A percentile compares a stretch with the other conserved stretches of the same genome.
Conservation (phyloP, 2,888 invertebrate species). For the Glaucopsyche alexis region DNA sequence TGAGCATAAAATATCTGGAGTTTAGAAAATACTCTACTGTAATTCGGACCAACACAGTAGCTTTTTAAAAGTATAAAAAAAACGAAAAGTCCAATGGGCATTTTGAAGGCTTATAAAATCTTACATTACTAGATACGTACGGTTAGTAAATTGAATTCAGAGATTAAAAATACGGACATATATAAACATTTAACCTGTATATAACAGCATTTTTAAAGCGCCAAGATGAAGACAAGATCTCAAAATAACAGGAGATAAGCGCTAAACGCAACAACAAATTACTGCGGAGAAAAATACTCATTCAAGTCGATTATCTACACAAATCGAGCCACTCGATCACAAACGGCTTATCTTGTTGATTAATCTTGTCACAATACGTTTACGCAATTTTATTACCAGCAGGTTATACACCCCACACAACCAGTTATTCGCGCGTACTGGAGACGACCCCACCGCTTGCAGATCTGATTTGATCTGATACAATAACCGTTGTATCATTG, state of each 20-base stretch:
- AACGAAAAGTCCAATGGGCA: no score
- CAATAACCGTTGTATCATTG: no score
- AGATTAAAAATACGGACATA: neutral
- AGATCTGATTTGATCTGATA: constrained; percentile 8
- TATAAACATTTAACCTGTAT: neutral
- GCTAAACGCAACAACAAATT: constrained; percentile 23
- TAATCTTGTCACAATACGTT: constrained; percentile 41
- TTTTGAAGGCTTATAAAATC: no score
- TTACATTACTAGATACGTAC: no score
- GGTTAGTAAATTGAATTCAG: neutral
- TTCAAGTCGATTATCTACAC: constrained; percentile 19
- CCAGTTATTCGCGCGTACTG: constrained; percentile 7
- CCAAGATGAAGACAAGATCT: constrained; percentile 9
- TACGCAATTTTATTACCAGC: constrained; percentile 40
- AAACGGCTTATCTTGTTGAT: constrained; percentile 39
- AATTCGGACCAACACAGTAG: no score
- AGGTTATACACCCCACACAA: constrained; percentile 34
- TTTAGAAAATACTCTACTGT: neutral
- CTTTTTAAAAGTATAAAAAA: no score
- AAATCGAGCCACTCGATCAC: constrained; percentile 31
- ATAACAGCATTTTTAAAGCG: neutral
- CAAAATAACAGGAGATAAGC: constrained; percentile 13
- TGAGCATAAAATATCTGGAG: neutral
- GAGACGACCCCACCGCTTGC: neutral
- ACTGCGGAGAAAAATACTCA: constrained; percentile 6